A percentile compares a stretch with the other conserved stretches of the same genome.
Evolutionary conservation across 2,888 invertebrate genomes (phyloP).

Genomic region (Cryptophagus acutangulus): DNA sequence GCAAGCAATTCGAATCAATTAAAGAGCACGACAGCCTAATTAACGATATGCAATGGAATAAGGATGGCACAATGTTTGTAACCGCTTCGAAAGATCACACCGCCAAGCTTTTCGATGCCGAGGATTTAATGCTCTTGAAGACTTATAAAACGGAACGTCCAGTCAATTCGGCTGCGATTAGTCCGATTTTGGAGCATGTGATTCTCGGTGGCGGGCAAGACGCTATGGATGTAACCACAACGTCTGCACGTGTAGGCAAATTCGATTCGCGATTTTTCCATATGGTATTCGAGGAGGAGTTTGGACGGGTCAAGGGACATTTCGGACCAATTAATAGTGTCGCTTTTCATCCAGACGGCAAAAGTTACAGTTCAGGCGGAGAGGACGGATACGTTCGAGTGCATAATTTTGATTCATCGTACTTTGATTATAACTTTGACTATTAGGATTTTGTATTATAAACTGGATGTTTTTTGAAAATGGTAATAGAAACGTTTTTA

Average conservation of each 20-base stretch:
- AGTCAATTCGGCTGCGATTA: conserved; percentile 96
- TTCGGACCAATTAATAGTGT: conserved; percentile 99
- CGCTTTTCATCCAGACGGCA: conserved; percentile 96
- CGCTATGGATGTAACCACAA: conserved; percentile 98
- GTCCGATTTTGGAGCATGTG: conserved; percentile 93
- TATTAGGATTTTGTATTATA: no score
- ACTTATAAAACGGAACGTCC: conserved; percentile 97
- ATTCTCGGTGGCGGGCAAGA: conserved; percentile 99
- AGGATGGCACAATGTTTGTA: conserved; percentile 92
- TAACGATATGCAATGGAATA: conserved; percentile 94
- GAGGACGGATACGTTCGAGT: conserved; percentile 98
- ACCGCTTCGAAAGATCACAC: conserved; percentile 96
- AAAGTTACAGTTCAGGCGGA: conserved; percentile 93
- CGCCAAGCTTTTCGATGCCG: conserved; percentile 90
- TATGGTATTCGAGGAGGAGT: conserved; percentile 93
- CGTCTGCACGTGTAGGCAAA: conserved; percentile 89
- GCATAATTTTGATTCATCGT: conserved; percentile 92
- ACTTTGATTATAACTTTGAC: conserved; percentile 94
- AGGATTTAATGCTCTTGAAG: conserved; percentile 80
- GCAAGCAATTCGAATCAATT: conserved; percentile 71
- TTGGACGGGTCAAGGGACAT: conserved; percentile 96
- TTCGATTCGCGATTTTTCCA: conserved; percentile 96
- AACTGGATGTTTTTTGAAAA: no score
- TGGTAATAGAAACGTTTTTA: no score
- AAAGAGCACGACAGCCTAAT: conserved; percentile 83